These are phyloP conservation scores for Crocodylus rhombifer DNA, from an alignment of 2,797 vertebrate species.

Conservation along the genomic window DNA sequence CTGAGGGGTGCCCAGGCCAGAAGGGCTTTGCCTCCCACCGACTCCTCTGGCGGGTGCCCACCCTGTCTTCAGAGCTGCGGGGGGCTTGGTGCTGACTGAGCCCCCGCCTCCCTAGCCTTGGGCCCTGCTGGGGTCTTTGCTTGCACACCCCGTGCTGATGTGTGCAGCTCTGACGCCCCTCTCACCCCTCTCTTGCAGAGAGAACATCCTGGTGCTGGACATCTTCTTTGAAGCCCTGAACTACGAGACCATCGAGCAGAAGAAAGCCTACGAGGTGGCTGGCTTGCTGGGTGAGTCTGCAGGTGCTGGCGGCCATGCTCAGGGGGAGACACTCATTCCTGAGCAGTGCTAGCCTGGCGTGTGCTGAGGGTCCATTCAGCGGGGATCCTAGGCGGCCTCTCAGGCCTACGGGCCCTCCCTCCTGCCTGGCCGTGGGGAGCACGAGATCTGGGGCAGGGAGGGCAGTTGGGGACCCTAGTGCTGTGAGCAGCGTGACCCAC, in stretches of 20 bases:
- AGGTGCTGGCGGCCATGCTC: rapidly evolving
- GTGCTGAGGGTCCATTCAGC: background rate
- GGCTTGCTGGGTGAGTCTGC: constrained; percentile 93
- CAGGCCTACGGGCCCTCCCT: no score
- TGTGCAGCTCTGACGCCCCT: background rate
- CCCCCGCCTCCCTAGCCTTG: background rate
- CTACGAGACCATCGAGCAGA: constrained; percentile 99
- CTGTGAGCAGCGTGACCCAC: background rate
- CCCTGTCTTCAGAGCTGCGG: background rate
- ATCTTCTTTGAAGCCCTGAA: constrained; percentile 99
- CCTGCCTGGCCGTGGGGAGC: background rate
- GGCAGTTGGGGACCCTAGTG: background rate
- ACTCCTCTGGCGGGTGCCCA: background rate
- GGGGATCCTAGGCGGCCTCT: background rate
- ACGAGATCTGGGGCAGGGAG: background rate
- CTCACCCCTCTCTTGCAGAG: constrained; percentile 82
- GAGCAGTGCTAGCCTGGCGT: background rate
- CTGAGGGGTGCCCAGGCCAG: background rate
- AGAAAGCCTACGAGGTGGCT: constrained; percentile 97
- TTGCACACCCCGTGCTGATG: background rate
- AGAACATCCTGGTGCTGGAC: constrained; percentile 98
- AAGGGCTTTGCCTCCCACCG: background rate
- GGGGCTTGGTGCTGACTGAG: background rate
- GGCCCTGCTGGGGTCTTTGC: background rate
- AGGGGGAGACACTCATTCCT: background rate